Percentiles rank a stretch among this genome's conserved stretches.
These are phyloP conservation scores for Napeogenes sylphis DNA, from an alignment of 2,888 invertebrate species.

Conservation along the genomic window DNA sequence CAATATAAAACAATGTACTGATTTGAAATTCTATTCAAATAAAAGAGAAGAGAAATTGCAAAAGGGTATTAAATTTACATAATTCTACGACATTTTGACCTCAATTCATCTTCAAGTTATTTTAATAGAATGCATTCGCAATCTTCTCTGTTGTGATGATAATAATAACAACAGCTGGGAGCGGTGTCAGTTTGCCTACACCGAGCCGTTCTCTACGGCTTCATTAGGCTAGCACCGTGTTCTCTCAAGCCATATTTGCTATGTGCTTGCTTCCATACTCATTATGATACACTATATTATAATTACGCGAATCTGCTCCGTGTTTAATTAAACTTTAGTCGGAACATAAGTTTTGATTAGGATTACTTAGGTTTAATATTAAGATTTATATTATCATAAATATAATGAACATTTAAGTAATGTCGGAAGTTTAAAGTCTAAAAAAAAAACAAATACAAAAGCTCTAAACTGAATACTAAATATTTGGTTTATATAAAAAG, in stretches of 20 bases:
- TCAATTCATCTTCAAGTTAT: slow-evolving; percentile 26
- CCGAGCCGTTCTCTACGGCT: slow-evolving; percentile 58
- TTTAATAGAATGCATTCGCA: slow-evolving; percentile 28
- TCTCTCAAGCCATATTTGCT: slow-evolving; percentile 42
- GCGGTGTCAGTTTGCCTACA: slow-evolving; percentile 57
- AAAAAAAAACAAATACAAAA: too few relatives aligned
- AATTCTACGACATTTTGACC: slow-evolving; percentile 13
- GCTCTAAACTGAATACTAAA: background rate
- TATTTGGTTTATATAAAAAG: background rate
- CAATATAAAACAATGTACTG: too few relatives aligned
- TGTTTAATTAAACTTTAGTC: slow-evolving; percentile 16
- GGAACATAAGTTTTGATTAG: background rate
- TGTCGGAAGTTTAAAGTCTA: background rate
- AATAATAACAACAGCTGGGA: slow-evolving; percentile 62
- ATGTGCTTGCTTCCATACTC: slow-evolving; percentile 37
- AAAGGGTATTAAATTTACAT: background rate
- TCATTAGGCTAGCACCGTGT: slow-evolving; percentile 54
- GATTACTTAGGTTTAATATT: background rate
- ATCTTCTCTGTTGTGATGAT: slow-evolving; percentile 41
- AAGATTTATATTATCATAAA: background rate
- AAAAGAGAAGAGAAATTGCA: too few relatives aligned
- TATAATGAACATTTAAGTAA: background rate
- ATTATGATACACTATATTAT: slow-evolving; percentile 14
- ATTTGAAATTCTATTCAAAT: too few relatives aligned
- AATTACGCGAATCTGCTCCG: slow-evolving; percentile 21